phyloP scores from a whole-genome alignment of 2,888 invertebrate species.

The Drosophila falleni region DNA sequence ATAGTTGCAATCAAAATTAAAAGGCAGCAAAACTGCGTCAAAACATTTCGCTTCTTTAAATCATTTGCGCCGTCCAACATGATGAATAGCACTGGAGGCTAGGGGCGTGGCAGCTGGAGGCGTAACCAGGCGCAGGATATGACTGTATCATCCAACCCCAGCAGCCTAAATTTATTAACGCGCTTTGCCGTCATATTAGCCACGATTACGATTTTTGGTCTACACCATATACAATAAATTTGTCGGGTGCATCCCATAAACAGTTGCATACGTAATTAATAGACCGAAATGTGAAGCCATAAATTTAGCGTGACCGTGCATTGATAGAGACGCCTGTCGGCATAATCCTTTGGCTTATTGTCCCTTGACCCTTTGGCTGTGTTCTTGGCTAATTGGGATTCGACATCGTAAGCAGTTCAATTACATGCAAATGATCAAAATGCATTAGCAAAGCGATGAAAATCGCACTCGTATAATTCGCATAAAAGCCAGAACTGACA shows the following conservation, averaged over 20 bases:
- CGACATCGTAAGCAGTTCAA: constrained; percentile 38
- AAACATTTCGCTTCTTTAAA: constrained; percentile 66
- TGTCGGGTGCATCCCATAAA: constrained; percentile 25
- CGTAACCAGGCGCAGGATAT: neutral
- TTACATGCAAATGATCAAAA: constrained; percentile 52
- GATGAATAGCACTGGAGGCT: constrained; percentile 51
- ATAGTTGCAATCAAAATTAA: constrained; percentile 78
- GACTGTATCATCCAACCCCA: neutral
- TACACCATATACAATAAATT: constrained; percentile 29
- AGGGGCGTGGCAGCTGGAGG: neutral
- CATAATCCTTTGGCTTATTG: neutral
- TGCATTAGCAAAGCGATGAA: constrained; percentile 50
- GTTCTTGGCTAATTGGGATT: constrained; percentile 65
- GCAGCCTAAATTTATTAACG: constrained; percentile 64
- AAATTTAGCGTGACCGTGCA: constrained; percentile 43
- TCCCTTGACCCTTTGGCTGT: neutral
- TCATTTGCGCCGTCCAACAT: constrained; percentile 52
- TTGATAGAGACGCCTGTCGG: constrained; percentile 29
- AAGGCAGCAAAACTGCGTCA: constrained; percentile 66
- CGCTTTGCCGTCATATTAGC: constrained; percentile 23
- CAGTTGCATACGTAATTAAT: constrained; percentile 67
- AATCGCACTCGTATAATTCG: constrained; percentile 11
- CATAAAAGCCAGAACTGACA: constrained; percentile 31
- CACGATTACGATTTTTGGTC: constrained; percentile 39
- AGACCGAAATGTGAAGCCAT: constrained; percentile 48